Conservation (phyloP, 2,888 invertebrate genomes). For the Coenonympha arcania region DNA sequence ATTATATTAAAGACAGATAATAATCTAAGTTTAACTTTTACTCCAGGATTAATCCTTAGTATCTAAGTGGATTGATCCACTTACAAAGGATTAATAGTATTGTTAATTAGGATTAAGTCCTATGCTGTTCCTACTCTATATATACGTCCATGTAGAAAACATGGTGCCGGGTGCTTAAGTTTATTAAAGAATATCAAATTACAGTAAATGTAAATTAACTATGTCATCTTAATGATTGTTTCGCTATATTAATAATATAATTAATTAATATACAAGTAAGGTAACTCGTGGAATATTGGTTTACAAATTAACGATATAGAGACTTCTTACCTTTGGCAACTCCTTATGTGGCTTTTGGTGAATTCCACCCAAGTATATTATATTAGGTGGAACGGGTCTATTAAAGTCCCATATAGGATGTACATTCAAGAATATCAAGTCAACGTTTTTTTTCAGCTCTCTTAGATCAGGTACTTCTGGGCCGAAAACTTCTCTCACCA, state of each 20-base stretch:
- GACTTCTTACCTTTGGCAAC: conserved; percentile 42
- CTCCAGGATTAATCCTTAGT: no score
- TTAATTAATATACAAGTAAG: no score
- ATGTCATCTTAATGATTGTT: no score
- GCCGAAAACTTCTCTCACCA: conserved; percentile 28
- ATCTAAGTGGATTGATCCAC: no score
- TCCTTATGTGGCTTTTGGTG: conserved; percentile 31
- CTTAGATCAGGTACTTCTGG: conserved; percentile 25
- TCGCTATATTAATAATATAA: no score
- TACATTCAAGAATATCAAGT: conserved; percentile 40
- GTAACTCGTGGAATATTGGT: background rate
- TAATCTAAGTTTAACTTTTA: no score
- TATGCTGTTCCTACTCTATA: no score
- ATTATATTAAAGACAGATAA: no score
- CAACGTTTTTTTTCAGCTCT: conserved; percentile 33
- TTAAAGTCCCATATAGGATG: conserved; percentile 36
- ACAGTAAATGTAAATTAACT: background rate
- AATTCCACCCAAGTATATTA: conserved; percentile 35
- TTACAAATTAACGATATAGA: background rate
- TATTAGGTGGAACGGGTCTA: conserved; percentile 35
- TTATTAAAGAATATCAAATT: background rate
- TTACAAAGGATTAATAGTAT: background rate
- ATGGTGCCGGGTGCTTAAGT: no score
- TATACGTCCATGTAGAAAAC: no score
- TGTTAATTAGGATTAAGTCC: no score